These are phyloP conservation scores for Drosophila limbata DNA, from an alignment of 2,888 invertebrate species.

Conservation along the genomic window DNA sequence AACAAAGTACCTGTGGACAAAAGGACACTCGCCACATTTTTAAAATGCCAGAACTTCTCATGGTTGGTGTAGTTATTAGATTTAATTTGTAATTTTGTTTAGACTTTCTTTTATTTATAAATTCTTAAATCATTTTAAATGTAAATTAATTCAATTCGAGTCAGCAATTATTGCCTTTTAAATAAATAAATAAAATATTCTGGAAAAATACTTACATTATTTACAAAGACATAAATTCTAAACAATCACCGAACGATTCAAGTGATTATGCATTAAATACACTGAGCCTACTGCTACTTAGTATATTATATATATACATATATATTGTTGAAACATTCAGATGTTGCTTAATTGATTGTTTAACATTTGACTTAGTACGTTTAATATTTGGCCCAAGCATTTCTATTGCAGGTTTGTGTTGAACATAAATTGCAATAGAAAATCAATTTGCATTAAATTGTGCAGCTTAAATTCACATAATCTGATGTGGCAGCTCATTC, in stretches of 20 bases:
- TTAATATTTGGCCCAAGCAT: background rate
- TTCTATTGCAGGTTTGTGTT: background rate
- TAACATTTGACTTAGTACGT: background rate
- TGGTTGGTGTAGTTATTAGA: no score
- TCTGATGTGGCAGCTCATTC: conserved; percentile 31
- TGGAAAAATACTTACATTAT: no score
- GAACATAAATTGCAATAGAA: background rate
- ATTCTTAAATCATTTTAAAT: no score
- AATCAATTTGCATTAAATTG: conserved; percentile 3
- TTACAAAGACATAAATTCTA: background rate
- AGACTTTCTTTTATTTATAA: no score
- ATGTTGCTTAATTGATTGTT: background rate
- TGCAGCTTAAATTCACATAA: conserved; percentile 35
- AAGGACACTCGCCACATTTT: no score
- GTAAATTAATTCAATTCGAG: no score
- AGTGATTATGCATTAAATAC: background rate
- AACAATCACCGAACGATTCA: background rate
- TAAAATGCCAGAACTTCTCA: no score
- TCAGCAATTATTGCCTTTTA: no score
- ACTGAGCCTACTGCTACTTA: background rate
- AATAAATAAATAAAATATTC: no score
- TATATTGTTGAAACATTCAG: background rate
- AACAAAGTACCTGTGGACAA: background rate
- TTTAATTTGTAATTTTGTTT: no score
- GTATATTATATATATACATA: no score